A percentile compares a stretch with the other conserved stretches of the same genome.
Evolutionary conservation across 2,113 vertebrate genomes (phyloP).

Genomic region (Cyanoderma ruficeps): DNA sequence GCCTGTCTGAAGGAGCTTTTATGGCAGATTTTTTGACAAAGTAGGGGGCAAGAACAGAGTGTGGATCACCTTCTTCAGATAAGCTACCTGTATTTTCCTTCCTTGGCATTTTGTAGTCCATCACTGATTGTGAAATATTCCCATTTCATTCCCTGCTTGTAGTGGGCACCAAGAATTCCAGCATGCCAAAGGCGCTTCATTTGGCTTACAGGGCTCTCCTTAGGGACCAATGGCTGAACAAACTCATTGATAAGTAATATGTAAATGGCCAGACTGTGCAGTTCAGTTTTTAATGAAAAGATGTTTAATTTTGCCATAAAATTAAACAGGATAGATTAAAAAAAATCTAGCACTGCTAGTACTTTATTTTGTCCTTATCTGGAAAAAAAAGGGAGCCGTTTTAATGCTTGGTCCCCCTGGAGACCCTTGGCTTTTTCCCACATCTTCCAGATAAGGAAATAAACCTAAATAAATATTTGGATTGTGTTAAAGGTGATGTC

Average conservation of each 20-base stretch:
- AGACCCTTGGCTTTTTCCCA: not conserved
- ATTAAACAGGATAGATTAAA: not conserved
- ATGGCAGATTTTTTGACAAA: not conserved
- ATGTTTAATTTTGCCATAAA: not conserved
- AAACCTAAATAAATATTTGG: not conserved
- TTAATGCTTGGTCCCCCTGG: not conserved
- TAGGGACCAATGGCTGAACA: not conserved
- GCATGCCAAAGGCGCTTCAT: not conserved
- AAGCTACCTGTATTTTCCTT: not conserved
- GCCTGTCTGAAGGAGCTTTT: not conserved
- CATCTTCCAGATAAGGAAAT: not conserved
- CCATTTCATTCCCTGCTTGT: not conserved
- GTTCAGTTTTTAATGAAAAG: not conserved
- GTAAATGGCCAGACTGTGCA: not conserved
- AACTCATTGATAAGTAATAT: not conserved
- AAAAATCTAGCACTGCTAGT: not conserved
- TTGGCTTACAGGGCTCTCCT: not conserved
- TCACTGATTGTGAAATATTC: not conserved
- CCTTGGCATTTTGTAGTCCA: not conserved
- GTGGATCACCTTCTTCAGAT: not conserved
- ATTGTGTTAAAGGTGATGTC: not conserved
- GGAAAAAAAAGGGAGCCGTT: accelerated
- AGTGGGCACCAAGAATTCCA: not conserved
- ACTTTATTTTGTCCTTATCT: not conserved
- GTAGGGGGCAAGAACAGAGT: not conserved